These are phyloP conservation scores for Gonatopus flavifemur DNA, from an alignment of 1,140 invertebrate species.

Conservation along the genomic window DNA sequence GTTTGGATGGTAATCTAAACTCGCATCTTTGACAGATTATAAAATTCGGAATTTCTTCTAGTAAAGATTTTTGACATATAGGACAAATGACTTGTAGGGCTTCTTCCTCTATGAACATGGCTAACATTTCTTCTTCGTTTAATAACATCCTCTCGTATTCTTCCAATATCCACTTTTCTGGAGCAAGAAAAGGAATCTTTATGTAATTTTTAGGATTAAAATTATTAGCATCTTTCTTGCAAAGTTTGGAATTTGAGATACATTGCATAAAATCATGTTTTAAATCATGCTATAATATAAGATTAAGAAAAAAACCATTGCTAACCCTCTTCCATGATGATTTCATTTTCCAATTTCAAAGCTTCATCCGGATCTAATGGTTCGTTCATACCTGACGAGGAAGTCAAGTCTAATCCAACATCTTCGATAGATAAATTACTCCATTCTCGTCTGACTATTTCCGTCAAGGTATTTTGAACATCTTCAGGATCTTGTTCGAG, in stretches of 20 bases:
- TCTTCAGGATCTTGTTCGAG: constrained; percentile 11
- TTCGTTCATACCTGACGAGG: constrained; percentile 1
- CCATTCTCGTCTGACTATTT: constrained; percentile 40
- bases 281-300: neutral
- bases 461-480: constrained; percentile 27
- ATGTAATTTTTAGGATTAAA: neutral
- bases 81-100: constrained; percentile 39
- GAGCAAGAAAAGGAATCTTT: constrained; percentile 20
- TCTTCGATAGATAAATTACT: constrained; percentile 26
- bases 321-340: constrained; percentile 34
- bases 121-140: constrained; percentile 38
- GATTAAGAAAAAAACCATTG: neutral
- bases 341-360: constrained; percentile 29
- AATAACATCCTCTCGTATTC: constrained; percentile 47
- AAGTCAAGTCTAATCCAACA: constrained; percentile 7
- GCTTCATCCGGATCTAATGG: constrained; percentile 30
- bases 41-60: constrained; percentile 24
- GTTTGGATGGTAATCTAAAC: constrained; percentile 31
- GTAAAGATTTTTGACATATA: constrained; percentile 36
- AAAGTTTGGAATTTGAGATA: neutral
- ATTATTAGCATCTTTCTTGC: neutral
- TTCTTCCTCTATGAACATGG: constrained; percentile 23
- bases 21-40: constrained; percentile 35
- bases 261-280: constrained; percentile 8
- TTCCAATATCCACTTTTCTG: constrained; percentile 50